Base-by-base conservation (phyloP, 2,888 invertebrate genomes). In the Tridacna crocea region DNA sequence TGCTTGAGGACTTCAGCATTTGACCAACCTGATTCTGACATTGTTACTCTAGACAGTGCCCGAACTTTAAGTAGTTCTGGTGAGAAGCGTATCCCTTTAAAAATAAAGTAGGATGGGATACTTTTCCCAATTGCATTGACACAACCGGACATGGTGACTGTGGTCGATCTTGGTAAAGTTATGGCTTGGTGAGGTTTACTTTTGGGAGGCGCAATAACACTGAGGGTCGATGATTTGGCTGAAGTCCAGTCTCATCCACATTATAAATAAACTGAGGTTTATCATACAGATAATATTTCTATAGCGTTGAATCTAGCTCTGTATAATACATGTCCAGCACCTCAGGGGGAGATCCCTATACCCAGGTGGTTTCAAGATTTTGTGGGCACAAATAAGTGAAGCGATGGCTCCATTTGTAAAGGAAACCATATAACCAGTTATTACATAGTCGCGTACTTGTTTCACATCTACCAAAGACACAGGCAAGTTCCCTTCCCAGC, bases 71-170 rank as follows among this genome's bases (percentile, higher is more conserved):
- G 36, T 36, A 36, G 36, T 58, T 84, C 68, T 47, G 46, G 24
- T 58, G 75, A 75, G n/a, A 84, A n/a, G 4, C 80, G 24, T 24
- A 82, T 77, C 22, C 83, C 80, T 72, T 85, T 83, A 27, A 76
- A 83, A 27, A 83, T 82, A 3, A 85, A 72, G 60, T 76, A 80
- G 46, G 80, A 70, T n/a, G 78, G 79, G 1, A 74, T 48, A 26
- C 72, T 79, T 58, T 79, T 24, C 0, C 79, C 79, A 51, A 77
- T 65, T n/a, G 82, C 80, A 79, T 72, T 85, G 4, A 72, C 77
- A 36, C 36, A 36, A n/a, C 61, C 61, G 10, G 4, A 61, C 22
- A 61, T 22, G n/a, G 61, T 61, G 4, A 61, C 61, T 61, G 61
- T 78, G 46, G 76, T 78, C 22, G 78, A 19, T n/a, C 74, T 66